Evolutionary conservation across 2,888 invertebrate species (phyloP).

Genomic region (Meandrusa payeni): DNA sequence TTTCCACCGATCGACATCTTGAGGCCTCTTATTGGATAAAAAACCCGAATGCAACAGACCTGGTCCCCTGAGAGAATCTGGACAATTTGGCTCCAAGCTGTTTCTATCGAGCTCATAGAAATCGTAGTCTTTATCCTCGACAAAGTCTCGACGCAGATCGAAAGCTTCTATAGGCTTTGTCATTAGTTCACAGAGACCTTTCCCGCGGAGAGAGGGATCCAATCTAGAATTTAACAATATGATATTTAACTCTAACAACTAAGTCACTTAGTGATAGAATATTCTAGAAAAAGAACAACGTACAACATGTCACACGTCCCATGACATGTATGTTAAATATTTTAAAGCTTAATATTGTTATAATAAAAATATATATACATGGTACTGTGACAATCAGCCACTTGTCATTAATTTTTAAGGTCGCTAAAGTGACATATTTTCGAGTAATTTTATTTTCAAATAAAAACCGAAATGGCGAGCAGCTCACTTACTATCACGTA

Average conservation of each 20-base stretch:
- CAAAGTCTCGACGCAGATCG: constrained; percentile 81
- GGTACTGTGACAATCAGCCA: no score
- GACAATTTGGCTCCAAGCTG: constrained; percentile 83
- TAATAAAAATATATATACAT: no score
- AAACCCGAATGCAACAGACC: constrained; percentile 68
- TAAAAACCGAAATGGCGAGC: no score
- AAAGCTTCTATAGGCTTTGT: constrained; percentile 86
- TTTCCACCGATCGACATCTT: constrained; percentile 36
- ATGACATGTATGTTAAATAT: no score
- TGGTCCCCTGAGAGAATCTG: constrained; percentile 58
- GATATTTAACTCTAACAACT: not conserved
- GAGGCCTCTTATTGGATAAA: constrained; percentile 58
- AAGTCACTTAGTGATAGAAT: no score
- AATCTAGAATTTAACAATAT: constrained; percentile 61
- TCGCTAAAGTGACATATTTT: no score
- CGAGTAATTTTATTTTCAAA: no score
- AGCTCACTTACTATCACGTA: no score
- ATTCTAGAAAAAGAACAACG: no score
- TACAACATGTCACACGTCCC: no score
- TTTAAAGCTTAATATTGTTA: no score
- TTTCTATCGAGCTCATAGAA: constrained; percentile 90
- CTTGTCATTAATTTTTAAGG: no score
- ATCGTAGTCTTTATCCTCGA: constrained; percentile 87
- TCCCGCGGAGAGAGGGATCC: constrained; percentile 85
- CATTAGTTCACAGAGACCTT: constrained; percentile 89